These are phyloP conservation scores for Mythimna lalbum DNA, from an alignment of 2,888 invertebrate species.

Conservation along the genomic window DNA sequence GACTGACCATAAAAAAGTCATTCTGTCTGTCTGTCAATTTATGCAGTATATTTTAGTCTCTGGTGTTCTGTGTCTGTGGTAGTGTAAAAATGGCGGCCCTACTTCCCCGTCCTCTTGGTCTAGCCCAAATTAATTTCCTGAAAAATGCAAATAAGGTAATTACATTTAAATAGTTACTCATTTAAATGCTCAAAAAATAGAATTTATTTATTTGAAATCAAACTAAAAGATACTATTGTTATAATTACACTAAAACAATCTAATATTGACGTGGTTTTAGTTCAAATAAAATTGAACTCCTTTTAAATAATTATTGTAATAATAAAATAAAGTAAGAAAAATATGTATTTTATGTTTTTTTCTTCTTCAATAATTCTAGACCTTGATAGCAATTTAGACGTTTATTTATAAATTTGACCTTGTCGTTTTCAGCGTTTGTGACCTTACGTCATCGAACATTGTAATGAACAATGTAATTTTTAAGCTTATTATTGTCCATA, in stretches of 20 bases:
- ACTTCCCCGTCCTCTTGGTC: constrained; percentile 93
- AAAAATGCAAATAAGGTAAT: constrained; percentile 94
- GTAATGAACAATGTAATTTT: constrained; percentile 23
- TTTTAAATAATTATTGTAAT: background rate
- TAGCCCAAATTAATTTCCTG: constrained; percentile 93
- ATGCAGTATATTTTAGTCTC: background rate
- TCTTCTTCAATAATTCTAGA: constrained; percentile 13
- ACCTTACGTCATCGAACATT: constrained; percentile 84
- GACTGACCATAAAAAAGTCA: background rate
- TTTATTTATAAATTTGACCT: constrained; percentile 87
- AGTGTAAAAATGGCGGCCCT: constrained; percentile 94
- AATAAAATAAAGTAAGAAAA: background rate
- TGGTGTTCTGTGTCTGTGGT: constrained; percentile 44
- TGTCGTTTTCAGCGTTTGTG: constrained; percentile 80
- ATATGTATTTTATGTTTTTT: background rate
- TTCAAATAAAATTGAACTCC: background rate
- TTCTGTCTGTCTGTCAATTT: background rate
- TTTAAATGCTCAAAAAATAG: background rate
- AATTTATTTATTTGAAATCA: background rate
- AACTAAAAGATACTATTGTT: background rate
- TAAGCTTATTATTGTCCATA: background rate
- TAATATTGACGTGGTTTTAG: constrained; percentile 6
- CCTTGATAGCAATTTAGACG: constrained; percentile 62
- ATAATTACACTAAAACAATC: background rate
- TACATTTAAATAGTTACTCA: constrained; percentile 16